These are phyloP conservation scores for Platerodrilus igneus DNA, from an alignment of 2,888 invertebrate species.

Conservation along the genomic window DNA sequence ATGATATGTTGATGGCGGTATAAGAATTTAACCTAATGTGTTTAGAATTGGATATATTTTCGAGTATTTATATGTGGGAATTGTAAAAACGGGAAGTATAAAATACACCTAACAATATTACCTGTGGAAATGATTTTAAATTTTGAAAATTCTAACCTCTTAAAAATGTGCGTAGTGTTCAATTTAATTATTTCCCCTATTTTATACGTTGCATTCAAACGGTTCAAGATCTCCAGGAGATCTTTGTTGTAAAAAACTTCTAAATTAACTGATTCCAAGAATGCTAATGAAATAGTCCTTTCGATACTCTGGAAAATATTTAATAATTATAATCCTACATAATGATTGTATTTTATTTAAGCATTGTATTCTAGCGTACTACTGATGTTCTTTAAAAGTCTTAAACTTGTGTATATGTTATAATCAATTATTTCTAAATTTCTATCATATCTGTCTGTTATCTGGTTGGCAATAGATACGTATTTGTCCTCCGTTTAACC, in stretches of 20 bases:
- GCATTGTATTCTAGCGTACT: conserved; percentile 9
- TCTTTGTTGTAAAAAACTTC: conserved; percentile 18
- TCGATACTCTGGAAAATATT: conserved; percentile 15
- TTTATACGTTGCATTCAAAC: too few species aligned
- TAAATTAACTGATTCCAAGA: conserved; percentile 13
- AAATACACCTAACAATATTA: too few species aligned
- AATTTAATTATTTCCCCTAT: too few species aligned
- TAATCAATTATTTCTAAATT: conserved; percentile 13
- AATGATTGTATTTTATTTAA: conserved; percentile 15
- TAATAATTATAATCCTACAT: conserved; percentile 13
- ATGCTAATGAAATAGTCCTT: conserved; percentile 19
- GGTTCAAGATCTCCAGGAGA: conserved; percentile 15
- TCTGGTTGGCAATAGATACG: conserved; percentile 22
- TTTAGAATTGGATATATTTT: too few species aligned
- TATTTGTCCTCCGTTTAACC: conserved; percentile 15
- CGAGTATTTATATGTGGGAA: too few species aligned
- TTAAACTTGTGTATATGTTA: conserved; percentile 9
- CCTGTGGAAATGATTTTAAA: too few species aligned
- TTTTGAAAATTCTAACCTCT: too few species aligned
- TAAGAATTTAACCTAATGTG: too few species aligned
- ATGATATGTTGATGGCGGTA: too few species aligned
- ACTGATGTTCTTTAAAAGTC: conserved; percentile 7
- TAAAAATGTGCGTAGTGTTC: too few species aligned
- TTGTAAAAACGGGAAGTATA: too few species aligned
- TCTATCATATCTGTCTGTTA: conserved; percentile 15